A percentile compares a stretch with the other conserved stretches of the same genome.
These are phyloP conservation scores for Crematogaster levior DNA, from an alignment of 2,888 invertebrate species.

Conservation along the genomic window DNA sequence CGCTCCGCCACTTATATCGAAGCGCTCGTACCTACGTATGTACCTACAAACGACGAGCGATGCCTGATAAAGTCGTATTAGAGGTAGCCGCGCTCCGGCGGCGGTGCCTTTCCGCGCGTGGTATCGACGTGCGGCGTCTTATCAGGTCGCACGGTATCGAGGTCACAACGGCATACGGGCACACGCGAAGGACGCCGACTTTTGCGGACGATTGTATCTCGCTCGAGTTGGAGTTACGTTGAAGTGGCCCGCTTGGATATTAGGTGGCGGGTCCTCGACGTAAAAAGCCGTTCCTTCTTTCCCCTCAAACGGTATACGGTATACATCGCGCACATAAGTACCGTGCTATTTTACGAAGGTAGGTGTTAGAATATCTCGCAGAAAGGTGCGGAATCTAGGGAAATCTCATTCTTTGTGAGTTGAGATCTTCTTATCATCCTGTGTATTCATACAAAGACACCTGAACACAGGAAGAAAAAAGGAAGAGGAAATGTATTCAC, in stretches of 20 bases:
- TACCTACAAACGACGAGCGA: constrained; percentile 13
- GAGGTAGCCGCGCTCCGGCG: neutral
- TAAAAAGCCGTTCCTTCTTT: constrained; percentile 34
- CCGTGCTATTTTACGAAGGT: constrained; percentile 67
- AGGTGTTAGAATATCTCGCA: constrained; percentile 51
- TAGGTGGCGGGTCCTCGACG: constrained; percentile 53
- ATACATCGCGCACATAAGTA: constrained; percentile 64
- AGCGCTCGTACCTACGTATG: constrained; percentile 7
- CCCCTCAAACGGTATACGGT: constrained; percentile 9
- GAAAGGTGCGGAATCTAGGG: constrained; percentile 25
- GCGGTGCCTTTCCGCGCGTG: constrained; percentile 20
- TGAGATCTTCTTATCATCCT: neutral
- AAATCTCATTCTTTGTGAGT: constrained; percentile 27
- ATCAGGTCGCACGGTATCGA: constrained; percentile 47
- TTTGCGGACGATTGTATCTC: constrained; percentile 56
- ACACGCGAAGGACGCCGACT: constrained; percentile 47
- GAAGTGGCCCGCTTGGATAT: constrained; percentile 67
- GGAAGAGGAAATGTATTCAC: neutral
- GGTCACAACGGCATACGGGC: constrained; percentile 31
- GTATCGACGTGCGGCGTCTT: constrained; percentile 37
- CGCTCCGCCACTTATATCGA: constrained; percentile 27
- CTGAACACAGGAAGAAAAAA: constrained; percentile 20
- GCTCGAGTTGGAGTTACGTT: constrained; percentile 54
- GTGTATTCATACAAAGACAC: neutral
- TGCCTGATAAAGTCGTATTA: constrained; percentile 43